phyloP scores from a whole-genome alignment of 2,113 vertebrate genomes.

The Rousettus leschenaultii region DNA sequence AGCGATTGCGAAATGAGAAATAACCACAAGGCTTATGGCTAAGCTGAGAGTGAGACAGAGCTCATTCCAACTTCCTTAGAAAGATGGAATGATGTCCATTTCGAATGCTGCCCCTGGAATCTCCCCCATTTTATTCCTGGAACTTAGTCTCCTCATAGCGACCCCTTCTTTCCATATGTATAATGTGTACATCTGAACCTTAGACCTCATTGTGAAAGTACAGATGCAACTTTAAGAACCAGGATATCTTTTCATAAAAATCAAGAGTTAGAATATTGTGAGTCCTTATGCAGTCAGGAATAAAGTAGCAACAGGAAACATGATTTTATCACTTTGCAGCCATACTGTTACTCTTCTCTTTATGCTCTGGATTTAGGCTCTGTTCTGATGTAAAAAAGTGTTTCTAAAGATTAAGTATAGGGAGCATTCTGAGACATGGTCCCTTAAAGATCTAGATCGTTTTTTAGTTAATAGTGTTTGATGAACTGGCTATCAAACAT shows the following conservation, averaged over 20 bases:
- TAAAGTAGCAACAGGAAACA: not conserved
- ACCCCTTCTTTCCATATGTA: not conserved
- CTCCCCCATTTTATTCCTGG: not conserved
- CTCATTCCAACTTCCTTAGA: not conserved
- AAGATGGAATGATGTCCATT: not conserved
- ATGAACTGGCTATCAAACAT: not conserved
- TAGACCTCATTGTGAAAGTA: not conserved
- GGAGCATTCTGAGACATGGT: not conserved
- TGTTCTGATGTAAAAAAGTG: not conserved
- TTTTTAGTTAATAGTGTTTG: not conserved
- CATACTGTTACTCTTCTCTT: not conserved
- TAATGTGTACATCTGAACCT: not conserved
- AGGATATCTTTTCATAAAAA: not conserved
- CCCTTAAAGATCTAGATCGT: not conserved
- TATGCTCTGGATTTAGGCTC: not conserved
- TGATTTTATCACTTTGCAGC: not conserved
- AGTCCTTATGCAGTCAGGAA: not conserved
- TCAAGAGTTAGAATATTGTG: not conserved
- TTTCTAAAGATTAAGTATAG: slow-evolving; percentile 12
- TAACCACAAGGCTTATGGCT: not conserved
- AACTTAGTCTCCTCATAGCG: not conserved
- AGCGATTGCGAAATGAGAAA: not conserved
- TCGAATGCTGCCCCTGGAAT: not conserved
- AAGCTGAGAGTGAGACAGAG: not conserved
- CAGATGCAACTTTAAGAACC: not conserved